phyloP scores from a whole-genome alignment of 2,888 invertebrate genomes.

The Luperina testacea region DNA sequence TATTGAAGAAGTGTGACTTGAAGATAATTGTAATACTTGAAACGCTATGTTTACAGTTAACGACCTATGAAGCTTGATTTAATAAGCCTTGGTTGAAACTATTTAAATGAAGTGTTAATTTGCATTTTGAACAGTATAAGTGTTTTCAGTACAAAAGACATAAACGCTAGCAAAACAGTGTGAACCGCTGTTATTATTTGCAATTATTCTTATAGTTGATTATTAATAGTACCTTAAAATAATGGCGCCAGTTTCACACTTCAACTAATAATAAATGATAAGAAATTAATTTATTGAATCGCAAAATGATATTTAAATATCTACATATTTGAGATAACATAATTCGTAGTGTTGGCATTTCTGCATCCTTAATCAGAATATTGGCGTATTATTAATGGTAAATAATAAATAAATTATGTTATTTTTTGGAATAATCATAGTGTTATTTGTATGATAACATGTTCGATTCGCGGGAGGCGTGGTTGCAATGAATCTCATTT shows the following conservation, averaged over 20 bases:
- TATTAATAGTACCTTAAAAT: slow-evolving; percentile 12
- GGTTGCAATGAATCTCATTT: slow-evolving; percentile 54
- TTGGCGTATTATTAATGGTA: slow-evolving; percentile 29
- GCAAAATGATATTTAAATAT: slow-evolving; percentile 28
- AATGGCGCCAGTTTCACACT: slow-evolving; percentile 29
- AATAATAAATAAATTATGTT: slow-evolving; percentile 38
- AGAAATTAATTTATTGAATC: slow-evolving; percentile 28
- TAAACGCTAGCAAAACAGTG: slow-evolving; percentile 41
- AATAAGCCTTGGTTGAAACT: not conserved
- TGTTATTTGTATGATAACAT: slow-evolving; percentile 33
- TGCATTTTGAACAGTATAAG: not conserved
- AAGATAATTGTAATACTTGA: not conserved
- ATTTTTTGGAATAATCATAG: slow-evolving; percentile 25
- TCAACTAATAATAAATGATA: slow-evolving; percentile 22
- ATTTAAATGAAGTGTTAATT: not conserved
- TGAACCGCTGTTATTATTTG: not conserved
- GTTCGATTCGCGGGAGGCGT: slow-evolving; percentile 54
- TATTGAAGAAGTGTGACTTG: not conserved
- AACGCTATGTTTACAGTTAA: not conserved
- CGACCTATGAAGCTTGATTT: not conserved
- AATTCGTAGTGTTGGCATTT: slow-evolving; percentile 18
- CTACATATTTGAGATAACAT: slow-evolving; percentile 15
- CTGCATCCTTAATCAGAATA: slow-evolving; percentile 19
- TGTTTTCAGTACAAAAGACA: slow-evolving; percentile 54
- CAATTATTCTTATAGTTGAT: not conserved